A percentile compares a stretch with the other conserved stretches of the same genome.
Evolutionary conservation across 2,113 vertebrate species (phyloP).

Genomic region (Melozone crissalis): DNA sequence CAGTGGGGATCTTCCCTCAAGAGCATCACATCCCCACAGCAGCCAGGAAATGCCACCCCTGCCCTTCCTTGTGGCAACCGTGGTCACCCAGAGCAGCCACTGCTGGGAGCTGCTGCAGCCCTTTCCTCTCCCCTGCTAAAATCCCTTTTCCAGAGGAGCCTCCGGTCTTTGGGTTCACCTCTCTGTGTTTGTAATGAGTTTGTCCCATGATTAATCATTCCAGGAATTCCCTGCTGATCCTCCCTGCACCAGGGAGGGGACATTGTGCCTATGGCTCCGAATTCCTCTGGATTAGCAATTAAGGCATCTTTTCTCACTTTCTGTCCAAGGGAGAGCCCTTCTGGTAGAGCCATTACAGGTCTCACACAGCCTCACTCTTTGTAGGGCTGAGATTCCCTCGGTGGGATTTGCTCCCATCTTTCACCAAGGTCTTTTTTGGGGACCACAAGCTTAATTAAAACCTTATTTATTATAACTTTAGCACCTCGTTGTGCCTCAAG

Average conservation of each 20-base stretch:
- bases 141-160: slow-evolving; percentile 7
- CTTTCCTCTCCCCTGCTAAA: neutral
- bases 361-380: neutral
- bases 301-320: slow-evolving; percentile 55
- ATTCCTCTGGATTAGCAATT: slow-evolving; percentile 61
- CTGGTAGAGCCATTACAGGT: slow-evolving; percentile 56
- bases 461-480: neutral
- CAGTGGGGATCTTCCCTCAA: neutral
- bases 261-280: neutral
- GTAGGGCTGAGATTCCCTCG: neutral
- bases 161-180: neutral
- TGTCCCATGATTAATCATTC: neutral
- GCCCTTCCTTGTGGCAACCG: neutral
- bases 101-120: neutral
- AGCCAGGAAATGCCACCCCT: neutral
- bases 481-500: neutral
- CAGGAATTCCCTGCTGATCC: neutral
- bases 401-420: neutral
- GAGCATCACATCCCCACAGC: neutral
- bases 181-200: neutral
- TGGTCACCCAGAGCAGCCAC: neutral
- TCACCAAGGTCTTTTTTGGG: neutral
- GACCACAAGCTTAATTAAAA: slow-evolving; percentile 15
- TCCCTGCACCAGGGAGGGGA: neutral
- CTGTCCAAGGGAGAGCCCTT: slow-evolving; percentile 7